Evolutionary conservation across 2,797 vertebrate species (phyloP).

Genomic region (Chaenodraco wilsoni): DNA sequence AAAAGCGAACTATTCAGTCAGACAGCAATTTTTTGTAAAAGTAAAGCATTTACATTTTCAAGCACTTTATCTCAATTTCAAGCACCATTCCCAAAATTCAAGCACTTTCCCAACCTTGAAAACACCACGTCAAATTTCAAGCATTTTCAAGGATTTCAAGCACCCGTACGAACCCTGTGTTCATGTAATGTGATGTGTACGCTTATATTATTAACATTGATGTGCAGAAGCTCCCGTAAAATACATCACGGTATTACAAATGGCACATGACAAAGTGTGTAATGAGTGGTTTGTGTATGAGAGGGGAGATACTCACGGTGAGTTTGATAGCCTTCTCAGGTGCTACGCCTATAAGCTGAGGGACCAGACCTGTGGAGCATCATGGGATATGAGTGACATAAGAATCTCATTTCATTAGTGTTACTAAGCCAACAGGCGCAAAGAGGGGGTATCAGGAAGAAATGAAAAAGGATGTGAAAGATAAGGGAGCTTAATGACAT

Average conservation of each 20-base stretch:
- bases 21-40: too few relatives aligned
- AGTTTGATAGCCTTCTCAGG: conserved; percentile 99
- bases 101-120: too few relatives aligned
- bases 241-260: not conserved
- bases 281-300: too few relatives aligned
- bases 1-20: too few relatives aligned
- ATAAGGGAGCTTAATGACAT: not conserved
- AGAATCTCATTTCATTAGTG: conserved; percentile 13
- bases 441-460: not conserved
- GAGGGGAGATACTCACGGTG: conserved; percentile 86
- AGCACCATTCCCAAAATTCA: too few relatives aligned
- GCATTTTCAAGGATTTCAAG: too few relatives aligned
- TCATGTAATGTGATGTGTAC: not conserved
- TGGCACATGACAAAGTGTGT: not conserved
- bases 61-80: too few relatives aligned
- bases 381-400: conserved; percentile 27
- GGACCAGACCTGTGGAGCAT: conserved; percentile 91
- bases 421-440: conserved; percentile 3
- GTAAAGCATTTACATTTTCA: too few relatives aligned
- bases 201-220: not conserved
- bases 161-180: too few relatives aligned
- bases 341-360: conserved; percentile 97
- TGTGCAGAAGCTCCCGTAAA: not conserved
- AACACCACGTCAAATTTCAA: too few relatives aligned
- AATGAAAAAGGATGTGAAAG: not conserved